Conservation (phyloP, 2,113 vertebrate genomes). For the Oreochromis aureus region DNA sequence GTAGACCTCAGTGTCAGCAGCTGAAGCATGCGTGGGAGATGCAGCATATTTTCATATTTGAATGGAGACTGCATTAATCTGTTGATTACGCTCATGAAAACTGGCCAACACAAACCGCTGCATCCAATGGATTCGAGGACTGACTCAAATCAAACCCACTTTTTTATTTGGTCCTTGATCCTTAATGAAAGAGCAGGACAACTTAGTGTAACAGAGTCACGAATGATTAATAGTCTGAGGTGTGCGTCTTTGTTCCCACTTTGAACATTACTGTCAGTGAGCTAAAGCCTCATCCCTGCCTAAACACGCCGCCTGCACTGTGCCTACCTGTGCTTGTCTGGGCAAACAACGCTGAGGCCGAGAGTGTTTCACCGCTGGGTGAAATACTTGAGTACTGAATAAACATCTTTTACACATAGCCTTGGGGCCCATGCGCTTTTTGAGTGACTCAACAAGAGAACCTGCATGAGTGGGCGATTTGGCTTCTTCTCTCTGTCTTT, state of each 20-base stretch:
- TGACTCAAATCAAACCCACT: neutral
- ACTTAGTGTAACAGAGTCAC: conserved; percentile 9
- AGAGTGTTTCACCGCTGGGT: neutral
- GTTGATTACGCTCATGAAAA: neutral
- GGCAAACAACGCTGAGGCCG: conserved; percentile 10
- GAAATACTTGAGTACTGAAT: conserved; percentile 32
- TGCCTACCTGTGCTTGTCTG: conserved; percentile 43
- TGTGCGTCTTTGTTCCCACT: conserved; percentile 28
- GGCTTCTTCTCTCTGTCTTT: neutral
- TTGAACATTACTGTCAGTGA: conserved; percentile 25
- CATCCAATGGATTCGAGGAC: neutral
- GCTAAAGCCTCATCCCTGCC: conserved; percentile 20
- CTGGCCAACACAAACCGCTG: neutral
- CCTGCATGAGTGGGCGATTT: conserved; percentile 38
- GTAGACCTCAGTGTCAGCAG: neutral
- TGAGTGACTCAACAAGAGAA: conserved; percentile 36
- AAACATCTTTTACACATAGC: conserved; percentile 46
- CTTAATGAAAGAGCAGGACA: neutral
- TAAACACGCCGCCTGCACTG: conserved; percentile 24
- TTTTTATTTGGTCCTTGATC: conserved; percentile 8
- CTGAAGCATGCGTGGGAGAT: neutral
- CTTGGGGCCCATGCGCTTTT: neutral
- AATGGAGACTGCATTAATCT: neutral
- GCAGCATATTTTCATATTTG: neutral
- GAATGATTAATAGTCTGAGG: conserved; percentile 35